These are phyloP conservation scores for Lysiphlebus fabarum DNA, from an alignment of 1,140 invertebrate genomes.

Conservation along the genomic window DNA sequence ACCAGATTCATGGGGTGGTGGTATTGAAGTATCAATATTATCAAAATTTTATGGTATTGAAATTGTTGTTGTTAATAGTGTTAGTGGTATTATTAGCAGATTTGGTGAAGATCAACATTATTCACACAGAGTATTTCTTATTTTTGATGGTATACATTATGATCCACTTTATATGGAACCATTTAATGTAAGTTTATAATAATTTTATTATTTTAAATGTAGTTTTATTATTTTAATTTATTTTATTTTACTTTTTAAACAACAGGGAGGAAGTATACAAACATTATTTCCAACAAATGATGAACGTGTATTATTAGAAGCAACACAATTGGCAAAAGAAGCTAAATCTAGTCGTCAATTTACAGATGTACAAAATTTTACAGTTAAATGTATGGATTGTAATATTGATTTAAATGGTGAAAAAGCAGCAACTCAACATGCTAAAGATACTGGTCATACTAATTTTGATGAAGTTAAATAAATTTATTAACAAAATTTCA, in stretches of 20 bases:
- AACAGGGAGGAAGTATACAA: conserved; percentile 65
- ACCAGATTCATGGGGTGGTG: conserved; percentile 89
- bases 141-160: conserved; percentile 96
- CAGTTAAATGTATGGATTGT: conserved; percentile 78
- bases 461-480: conserved; percentile 78
- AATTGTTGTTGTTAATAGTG: conserved; percentile 90
- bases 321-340: conserved; percentile 79
- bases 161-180: conserved; percentile 88
- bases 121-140: conserved; percentile 77
- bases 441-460: conserved; percentile 77
- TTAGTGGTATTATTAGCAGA: conserved; percentile 84
- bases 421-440: conserved; percentile 77
- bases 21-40: conserved; percentile 89
- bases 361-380: conserved; percentile 86
- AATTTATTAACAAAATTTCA: conserved; percentile 1
- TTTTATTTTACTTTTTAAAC: conserved; percentile 26
- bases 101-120: conserved; percentile 93
- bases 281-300: conserved; percentile 81
- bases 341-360: conserved; percentile 83
- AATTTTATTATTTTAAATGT: not conserved
- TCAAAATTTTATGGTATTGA: conserved; percentile 85
- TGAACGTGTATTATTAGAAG: conserved; percentile 69
- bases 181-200: conserved; percentile 48
- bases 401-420: conserved; percentile 72
- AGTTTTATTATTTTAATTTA: conserved; percentile 6